Percentiles rank a stretch among this genome's conserved stretches.
phyloP scores from a whole-genome alignment of 2,113 vertebrate genomes.

The Atrichornis clamosus region DNA sequence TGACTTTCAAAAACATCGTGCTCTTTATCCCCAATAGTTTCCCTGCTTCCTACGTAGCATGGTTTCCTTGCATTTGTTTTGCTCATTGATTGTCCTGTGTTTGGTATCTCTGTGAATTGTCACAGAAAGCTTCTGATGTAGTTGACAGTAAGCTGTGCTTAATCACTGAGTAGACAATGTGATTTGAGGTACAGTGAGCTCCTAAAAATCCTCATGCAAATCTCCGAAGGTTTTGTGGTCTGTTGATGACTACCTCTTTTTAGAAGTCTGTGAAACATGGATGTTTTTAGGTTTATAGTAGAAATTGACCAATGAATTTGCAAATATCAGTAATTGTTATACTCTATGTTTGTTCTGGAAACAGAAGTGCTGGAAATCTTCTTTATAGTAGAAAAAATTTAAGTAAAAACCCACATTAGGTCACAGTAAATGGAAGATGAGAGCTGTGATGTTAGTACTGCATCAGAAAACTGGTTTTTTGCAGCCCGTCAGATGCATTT shows the following conservation, averaged over 20 bases:
- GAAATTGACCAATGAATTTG: background rate
- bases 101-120: background rate
- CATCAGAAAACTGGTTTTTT: background rate
- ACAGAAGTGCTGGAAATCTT: background rate
- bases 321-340: background rate
- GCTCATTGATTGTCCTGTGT: background rate
- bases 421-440: background rate
- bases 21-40: background rate
- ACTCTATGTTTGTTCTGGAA: background rate
- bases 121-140: background rate
- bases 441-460: background rate
- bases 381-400: background rate
- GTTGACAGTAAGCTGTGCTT: background rate
- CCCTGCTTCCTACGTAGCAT: background rate
- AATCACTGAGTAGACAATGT: background rate
- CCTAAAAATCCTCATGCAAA: background rate
- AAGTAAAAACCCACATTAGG: rapidly evolving
- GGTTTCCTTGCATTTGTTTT: background rate
- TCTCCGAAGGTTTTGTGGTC: background rate
- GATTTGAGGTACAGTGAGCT: background rate
- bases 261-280: background rate
- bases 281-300: background rate
- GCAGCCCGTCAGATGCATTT: background rate
- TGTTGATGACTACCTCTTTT: background rate
- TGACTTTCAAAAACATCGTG: background rate